Evolutionary conservation across 2,797 vertebrate species (phyloP).

Genomic region (Coregonus sp.): DNA sequence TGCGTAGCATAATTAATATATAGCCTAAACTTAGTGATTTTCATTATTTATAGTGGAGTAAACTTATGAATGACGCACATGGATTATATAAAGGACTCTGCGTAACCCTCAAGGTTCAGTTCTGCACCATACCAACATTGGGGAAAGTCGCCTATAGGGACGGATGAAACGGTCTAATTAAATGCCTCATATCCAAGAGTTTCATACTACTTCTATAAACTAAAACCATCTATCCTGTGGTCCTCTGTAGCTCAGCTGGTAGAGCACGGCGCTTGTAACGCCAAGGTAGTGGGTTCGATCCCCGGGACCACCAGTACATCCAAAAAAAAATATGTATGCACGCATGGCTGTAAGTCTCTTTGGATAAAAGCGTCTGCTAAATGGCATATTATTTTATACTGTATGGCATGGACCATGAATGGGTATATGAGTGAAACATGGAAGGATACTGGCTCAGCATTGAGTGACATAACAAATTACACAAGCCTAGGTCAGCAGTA

Average conservation of each 20-base stretch:
- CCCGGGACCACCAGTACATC: too few relatives aligned
- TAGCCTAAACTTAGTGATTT: slow-evolving; percentile 5
- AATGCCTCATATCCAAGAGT: neutral
- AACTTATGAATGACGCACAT: slow-evolving; percentile 12
- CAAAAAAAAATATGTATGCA: too few relatives aligned
- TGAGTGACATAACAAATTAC: neutral
- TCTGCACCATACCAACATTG: neutral
- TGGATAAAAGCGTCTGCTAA: too few relatives aligned
- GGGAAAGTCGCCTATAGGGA: neutral
- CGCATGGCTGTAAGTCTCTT: too few relatives aligned
- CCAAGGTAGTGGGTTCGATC: too few relatives aligned
- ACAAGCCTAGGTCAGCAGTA: neutral
- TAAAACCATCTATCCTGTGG: neutral
- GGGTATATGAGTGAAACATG: neutral
- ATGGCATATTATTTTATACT: neutral
- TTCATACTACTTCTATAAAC: neutral
- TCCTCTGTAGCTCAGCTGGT: too few relatives aligned
- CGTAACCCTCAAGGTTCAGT: neutral
- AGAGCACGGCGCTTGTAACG: too few relatives aligned
- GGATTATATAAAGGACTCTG: slow-evolving; percentile 18
- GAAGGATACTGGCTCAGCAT: neutral
- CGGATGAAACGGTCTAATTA: neutral
- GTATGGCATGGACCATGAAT: neutral
- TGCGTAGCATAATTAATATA: slow-evolving; percentile 6
- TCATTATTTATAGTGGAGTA: slow-evolving; percentile 13